phyloP scores from a whole-genome alignment of 2,888 invertebrate genomes.

The Halictus quadricinctus region DNA sequence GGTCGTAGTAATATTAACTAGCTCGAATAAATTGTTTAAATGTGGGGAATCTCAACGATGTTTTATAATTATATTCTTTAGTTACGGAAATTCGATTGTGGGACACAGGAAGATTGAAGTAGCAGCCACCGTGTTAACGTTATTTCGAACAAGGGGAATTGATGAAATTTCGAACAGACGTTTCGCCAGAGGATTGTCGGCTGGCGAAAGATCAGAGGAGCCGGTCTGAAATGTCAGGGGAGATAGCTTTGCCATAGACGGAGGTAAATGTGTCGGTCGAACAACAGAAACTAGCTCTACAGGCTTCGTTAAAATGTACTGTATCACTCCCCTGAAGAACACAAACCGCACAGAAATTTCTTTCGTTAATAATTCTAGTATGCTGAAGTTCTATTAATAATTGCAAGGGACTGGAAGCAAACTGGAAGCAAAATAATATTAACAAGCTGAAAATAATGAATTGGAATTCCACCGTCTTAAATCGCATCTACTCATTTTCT shows the following conservation, averaged over 20 bases:
- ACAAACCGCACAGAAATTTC: too few relatives aligned
- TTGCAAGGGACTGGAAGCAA: too few relatives aligned
- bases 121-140: neutral
- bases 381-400: too few relatives aligned
- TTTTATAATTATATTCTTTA: neutral
- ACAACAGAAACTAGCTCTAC: neutral
- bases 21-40: neutral
- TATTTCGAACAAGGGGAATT: neutral
- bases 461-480: too few relatives aligned
- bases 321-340: neutral
- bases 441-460: too few relatives aligned
- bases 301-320: neutral
- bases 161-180: neutral
- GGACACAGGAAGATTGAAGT: neutral
- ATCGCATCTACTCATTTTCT: too few relatives aligned
- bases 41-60: neutral
- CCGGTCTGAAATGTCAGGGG: slow-evolving; percentile 6
- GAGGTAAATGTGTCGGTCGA: neutral
- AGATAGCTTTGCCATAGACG: neutral
- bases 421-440: too few relatives aligned
- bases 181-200: neutral
- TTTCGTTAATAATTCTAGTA: too few relatives aligned
- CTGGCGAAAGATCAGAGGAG: neutral
- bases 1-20: too few relatives aligned
- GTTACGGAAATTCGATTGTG: neutral